phyloP scores from a whole-genome alignment of 2,797 vertebrate species.

The Enteromius thamalakanensis region DNA sequence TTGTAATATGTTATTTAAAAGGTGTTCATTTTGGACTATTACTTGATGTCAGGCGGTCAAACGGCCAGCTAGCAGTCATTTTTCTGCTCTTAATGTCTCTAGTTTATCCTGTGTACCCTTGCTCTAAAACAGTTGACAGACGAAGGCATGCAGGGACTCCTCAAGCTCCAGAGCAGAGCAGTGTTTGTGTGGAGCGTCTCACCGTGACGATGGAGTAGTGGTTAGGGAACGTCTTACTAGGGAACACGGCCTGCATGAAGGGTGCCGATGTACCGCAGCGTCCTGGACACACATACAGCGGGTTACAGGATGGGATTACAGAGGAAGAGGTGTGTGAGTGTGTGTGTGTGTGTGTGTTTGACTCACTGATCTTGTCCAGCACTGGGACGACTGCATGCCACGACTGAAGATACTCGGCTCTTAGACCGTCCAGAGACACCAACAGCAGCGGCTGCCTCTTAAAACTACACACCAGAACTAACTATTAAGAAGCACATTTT shows the following conservation, averaged over 20 bases:
- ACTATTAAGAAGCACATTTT: neutral
- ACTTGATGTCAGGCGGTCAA: no score
- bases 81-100: no score
- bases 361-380: constrained; percentile 75
- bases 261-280: constrained; percentile 74
- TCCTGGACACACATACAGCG: constrained; percentile 54
- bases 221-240: constrained; percentile 76
- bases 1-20: no score
- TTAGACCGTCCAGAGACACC: constrained; percentile 78
- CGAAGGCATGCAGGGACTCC: no score
- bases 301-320: neutral
- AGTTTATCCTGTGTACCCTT: no score
- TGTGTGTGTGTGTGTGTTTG: neutral
- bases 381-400: constrained; percentile 72
- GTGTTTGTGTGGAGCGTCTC: no score
- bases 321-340: neutral
- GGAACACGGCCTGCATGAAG: constrained; percentile 79
- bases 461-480: constrained; percentile 60
- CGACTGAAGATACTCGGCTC: constrained; percentile 74
- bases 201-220: no score
- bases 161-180: no score
- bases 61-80: no score
- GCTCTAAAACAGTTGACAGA: no score
- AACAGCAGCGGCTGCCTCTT: constrained; percentile 74
- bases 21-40: no score